A percentile compares a stretch with the other conserved stretches of the same genome.
Evolutionary conservation across 2,888 invertebrate genomes (phyloP).

Genomic region (Epicampocera succincta): DNA sequence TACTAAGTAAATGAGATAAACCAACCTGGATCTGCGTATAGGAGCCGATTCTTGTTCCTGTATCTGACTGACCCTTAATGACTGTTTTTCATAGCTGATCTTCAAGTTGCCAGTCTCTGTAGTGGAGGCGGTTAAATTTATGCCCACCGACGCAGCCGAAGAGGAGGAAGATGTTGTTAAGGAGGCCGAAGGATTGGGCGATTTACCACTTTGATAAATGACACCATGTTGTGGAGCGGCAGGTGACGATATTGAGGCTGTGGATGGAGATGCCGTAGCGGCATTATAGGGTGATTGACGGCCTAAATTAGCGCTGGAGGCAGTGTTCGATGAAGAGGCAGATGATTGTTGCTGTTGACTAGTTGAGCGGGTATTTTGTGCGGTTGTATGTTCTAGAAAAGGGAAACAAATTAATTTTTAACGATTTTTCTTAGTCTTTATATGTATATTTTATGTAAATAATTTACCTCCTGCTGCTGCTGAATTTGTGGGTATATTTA

Average conservation of each 20-base stretch:
- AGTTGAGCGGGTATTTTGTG: conserved; percentile 62
- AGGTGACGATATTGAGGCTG: conserved; percentile 58
- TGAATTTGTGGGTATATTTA: conserved; percentile 79
- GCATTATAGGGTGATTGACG: conserved; percentile 69
- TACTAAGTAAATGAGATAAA: conserved; percentile 15
- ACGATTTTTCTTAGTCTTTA: neutral
- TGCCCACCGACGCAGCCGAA: conserved; percentile 74
- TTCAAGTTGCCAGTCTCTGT: conserved; percentile 83
- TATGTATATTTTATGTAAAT: neutral
- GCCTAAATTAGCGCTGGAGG: conserved; percentile 52
- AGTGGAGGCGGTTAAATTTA: conserved; percentile 80
- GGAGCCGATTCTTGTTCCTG: conserved; percentile 82
- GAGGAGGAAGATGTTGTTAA: conserved; percentile 59
- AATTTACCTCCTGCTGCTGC: conserved; percentile 60
- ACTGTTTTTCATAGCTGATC: conserved; percentile 84
- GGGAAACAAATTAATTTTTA: conserved; percentile 12
- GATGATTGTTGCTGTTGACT: conserved; percentile 58
- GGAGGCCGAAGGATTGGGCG: conserved; percentile 74
- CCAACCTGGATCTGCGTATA: conserved; percentile 84
- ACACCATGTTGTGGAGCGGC: conserved; percentile 72
- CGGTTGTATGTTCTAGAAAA: conserved; percentile 45
- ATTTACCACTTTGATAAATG: conserved; percentile 78
- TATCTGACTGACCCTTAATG: conserved; percentile 81
- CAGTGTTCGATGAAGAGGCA: conserved; percentile 52
- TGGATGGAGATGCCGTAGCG: conserved; percentile 46